These are phyloP conservation scores for Orientallactaga sibirica DNA, from an alignment of 2,797 vertebrate genomes.

Conservation along the genomic window DNA sequence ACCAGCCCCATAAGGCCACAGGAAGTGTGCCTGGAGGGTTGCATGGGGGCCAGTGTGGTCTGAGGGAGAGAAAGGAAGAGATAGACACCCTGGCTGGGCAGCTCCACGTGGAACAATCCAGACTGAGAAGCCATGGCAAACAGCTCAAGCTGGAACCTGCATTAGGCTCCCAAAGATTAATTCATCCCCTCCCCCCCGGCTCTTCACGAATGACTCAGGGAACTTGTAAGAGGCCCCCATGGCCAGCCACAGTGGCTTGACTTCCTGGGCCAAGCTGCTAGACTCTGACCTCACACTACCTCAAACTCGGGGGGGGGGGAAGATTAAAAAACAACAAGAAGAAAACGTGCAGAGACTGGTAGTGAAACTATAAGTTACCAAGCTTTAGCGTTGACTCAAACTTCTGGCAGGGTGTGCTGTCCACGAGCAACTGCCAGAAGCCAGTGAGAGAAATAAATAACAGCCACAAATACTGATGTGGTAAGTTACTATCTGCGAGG, in stretches of 20 bases:
- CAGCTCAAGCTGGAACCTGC: conserved; percentile 32
- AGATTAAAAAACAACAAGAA: not conserved
- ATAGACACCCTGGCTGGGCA: not conserved
- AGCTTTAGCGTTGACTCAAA: not conserved
- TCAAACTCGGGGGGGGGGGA: not conserved
- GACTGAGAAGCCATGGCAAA: not conserved
- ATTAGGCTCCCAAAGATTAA: not conserved
- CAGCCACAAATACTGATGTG: rapidly evolving
- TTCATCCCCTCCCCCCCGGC: not conserved
- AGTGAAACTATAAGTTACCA: not conserved
- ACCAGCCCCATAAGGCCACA: not conserved
- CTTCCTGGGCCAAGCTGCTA: not conserved
- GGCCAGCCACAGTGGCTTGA: not conserved
- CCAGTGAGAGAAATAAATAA: not conserved
- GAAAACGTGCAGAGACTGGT: not conserved
- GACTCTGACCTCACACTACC: not conserved
- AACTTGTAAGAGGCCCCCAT: not conserved
- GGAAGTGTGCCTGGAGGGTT: not conserved
- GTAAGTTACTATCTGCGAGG: not conserved
- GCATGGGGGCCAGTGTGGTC: not conserved
- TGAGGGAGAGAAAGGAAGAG: not conserved
- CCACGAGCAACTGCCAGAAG: not conserved
- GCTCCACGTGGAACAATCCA: not conserved
- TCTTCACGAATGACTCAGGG: not conserved
- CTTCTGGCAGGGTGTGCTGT: not conserved